Evolutionary conservation across 2,113 vertebrate species (phyloP), one percentile per base, ranked within the genome.

Genomic region (Hippocampus comes): DNA sequence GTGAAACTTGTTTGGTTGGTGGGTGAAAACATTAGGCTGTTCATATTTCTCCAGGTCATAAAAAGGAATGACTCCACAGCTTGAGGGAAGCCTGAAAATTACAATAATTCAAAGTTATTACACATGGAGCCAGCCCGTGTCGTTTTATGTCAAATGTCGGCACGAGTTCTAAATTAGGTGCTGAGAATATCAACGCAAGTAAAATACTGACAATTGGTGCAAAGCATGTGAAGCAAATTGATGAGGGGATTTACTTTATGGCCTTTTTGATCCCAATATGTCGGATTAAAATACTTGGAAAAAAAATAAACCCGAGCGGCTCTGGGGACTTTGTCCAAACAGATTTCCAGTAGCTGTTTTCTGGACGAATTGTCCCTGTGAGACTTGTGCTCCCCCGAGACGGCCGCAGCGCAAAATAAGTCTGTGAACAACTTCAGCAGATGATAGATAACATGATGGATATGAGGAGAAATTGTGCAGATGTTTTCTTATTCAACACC

Each of bases 261-360:
- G 64, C 43, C 14, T 66, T 23, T 20, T 66, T 43, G 64, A 66
- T 27, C 7, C 15, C 15, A 66, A 9, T 25, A 18, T 10, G 23
- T 23, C 10, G 64, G 43, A 66, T 66, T 66, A 18, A 66, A 60
- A 46, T 2, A 34, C 68, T 69, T 43, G 23, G 9, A 67, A 56
- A 42, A 55, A 38, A 38, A 53, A 64, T 30, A 48, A 53, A 27
- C 25, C 21, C n/a, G 77, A 57, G 64, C 70, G 1, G 14, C 83
- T 75, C 57, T 20, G 61, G 77, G 72, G 84, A 87, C 56, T 2
- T 51, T 1, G 3, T 69, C 72, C 68, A 73, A 78, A 82, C 66
- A 70, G 15, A 41, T 69, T 79, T 87, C 78, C 82, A 84, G 87
- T 78, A 78, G 82, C 79, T 77, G 61, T 68, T 75, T 79, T 70